A percentile compares a stretch with the other conserved stretches of the same genome.
Conservation (phyloP, 2,888 invertebrate genomes). For the Chrysomela aeneicollis region DNA sequence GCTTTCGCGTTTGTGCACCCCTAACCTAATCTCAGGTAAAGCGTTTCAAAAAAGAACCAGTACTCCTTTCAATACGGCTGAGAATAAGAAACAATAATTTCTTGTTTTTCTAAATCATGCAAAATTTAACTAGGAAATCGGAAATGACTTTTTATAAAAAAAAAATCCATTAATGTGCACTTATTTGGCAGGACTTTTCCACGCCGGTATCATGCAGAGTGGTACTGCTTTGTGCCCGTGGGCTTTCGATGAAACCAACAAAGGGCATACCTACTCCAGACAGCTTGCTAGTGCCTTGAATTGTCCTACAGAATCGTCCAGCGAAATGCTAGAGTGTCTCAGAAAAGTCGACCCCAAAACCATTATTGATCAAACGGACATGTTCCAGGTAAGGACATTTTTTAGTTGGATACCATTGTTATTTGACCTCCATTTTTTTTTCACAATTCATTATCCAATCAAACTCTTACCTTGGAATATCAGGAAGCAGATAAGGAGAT, state of each 20-base stretch:
- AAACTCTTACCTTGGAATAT: too few relatives aligned
- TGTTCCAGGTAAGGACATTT: slow-evolving; percentile 67
- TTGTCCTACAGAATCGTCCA: slow-evolving; percentile 66
- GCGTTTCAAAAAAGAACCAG: too few relatives aligned
- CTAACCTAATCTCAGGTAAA: too few relatives aligned
- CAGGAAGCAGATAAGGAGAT: too few relatives aligned
- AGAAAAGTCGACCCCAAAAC: slow-evolving; percentile 68
- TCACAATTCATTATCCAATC: too few relatives aligned
- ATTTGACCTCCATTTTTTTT: neutral
- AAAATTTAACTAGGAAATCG: too few relatives aligned
- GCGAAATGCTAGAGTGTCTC: slow-evolving; percentile 69
- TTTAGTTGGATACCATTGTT: neutral
- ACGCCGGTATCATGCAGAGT: slow-evolving; percentile 78
- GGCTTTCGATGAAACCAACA: slow-evolving; percentile 63
- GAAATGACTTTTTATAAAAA: too few relatives aligned
- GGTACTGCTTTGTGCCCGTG: slow-evolving; percentile 68
- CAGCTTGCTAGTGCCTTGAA: slow-evolving; percentile 68
- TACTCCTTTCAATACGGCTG: too few relatives aligned
- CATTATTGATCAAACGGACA: slow-evolving; percentile 71
- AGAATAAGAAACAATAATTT: too few relatives aligned
- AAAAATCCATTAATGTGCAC: too few relatives aligned
- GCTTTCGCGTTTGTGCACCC: too few relatives aligned
- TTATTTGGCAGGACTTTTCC: slow-evolving; percentile 69
- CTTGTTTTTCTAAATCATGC: too few relatives aligned
- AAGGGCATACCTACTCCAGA: slow-evolving; percentile 67